Evolutionary conservation across 2,797 vertebrate genomes (phyloP).

Genomic region (Glyptemys insculpta): DNA sequence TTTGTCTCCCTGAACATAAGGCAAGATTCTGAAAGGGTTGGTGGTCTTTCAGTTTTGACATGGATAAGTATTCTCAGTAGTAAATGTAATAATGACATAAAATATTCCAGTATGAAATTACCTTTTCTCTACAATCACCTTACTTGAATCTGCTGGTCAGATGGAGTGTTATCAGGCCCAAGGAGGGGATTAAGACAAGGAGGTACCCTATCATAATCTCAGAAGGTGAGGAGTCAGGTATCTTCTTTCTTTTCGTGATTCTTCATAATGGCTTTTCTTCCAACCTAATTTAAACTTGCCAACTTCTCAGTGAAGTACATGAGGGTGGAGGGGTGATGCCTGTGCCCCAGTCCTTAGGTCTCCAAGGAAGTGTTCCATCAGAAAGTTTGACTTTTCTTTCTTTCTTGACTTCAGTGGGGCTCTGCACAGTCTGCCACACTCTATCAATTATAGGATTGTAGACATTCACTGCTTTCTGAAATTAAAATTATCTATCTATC

Average conservation of each 20-base stretch:
- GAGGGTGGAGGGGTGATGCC: neutral
- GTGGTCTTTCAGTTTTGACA: constrained; percentile 13
- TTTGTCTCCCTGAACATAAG: neutral
- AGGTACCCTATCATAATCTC: neutral
- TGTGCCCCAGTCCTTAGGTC: neutral
- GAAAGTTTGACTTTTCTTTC: neutral
- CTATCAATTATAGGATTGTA: neutral
- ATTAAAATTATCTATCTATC: constrained; percentile 10
- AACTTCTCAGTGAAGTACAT: neutral
- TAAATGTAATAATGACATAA: neutral
- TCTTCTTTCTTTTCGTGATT: fast-evolving
- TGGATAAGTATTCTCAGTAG: constrained; percentile 28
- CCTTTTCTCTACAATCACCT: neutral
- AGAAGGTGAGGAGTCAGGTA: neutral
- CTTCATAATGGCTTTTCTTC: neutral
- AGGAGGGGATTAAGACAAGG: neutral
- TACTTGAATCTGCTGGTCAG: neutral
- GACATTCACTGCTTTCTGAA: neutral
- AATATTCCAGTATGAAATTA: constrained; percentile 35
- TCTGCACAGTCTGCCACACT: neutral
- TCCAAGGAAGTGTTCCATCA: neutral
- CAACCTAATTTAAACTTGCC: constrained; percentile 20
- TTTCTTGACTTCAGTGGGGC: neutral
- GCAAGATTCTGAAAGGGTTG: constrained; percentile 26
- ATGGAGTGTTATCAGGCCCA: neutral